These are phyloP conservation scores for Melanostigma gelatinosum DNA, from an alignment of 2,113 vertebrate species.

Conservation along the genomic window DNA sequence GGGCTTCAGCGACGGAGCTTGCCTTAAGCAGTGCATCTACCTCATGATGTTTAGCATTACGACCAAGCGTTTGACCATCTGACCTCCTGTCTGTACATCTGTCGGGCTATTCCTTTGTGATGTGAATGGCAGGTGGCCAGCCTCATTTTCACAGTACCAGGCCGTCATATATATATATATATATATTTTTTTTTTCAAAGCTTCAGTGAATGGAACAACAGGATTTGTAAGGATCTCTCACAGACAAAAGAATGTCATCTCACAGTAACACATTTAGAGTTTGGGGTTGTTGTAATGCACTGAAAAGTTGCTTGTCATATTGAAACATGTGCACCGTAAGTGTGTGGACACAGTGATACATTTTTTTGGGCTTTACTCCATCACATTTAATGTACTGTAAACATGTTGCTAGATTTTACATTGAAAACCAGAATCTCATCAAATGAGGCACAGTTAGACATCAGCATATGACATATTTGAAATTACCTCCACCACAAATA, in stretches of 20 bases:
- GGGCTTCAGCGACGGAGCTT: constrained; percentile 15
- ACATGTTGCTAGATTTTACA: not conserved
- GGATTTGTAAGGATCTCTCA: constrained; percentile 45
- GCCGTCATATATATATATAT: constrained; percentile 32
- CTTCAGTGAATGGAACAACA: constrained; percentile 43
- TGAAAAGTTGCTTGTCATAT: constrained; percentile 16
- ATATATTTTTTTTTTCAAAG: constrained; percentile 41
- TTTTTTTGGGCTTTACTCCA: not conserved
- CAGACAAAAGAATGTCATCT: constrained; percentile 36
- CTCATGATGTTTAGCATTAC: constrained; percentile 65
- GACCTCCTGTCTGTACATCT: constrained; percentile 76
- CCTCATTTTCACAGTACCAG: constrained; percentile 54
- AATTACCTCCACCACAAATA: not conserved
- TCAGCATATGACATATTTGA: not conserved
- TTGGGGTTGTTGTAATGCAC: not conserved
- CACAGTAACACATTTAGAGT: constrained; percentile 32
- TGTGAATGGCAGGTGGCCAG: constrained; percentile 77
- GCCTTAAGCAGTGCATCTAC: constrained; percentile 44
- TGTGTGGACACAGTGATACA: not conserved
- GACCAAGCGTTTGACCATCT: constrained; percentile 73
- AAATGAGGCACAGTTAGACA: not conserved
- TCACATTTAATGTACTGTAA: not conserved
- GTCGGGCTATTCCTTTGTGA: constrained; percentile 72
- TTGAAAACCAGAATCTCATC: not conserved
- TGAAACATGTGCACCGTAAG: constrained; percentile 1